Base-by-base conservation (phyloP, 2,113 vertebrate species). In the Phaetusa simplex region DNA sequence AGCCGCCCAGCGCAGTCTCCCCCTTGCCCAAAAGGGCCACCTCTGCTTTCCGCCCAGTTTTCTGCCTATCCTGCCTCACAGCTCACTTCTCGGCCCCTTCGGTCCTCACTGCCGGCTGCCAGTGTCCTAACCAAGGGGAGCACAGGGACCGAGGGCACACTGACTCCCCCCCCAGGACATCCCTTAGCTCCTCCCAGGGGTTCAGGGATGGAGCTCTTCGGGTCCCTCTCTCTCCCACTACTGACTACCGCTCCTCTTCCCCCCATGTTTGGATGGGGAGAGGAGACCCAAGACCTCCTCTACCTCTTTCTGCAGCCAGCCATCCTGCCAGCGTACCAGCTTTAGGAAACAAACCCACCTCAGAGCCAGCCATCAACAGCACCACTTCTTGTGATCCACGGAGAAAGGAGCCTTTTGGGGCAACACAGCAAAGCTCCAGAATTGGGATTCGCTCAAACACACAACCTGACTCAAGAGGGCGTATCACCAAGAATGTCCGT, bases 381-480 rank as follows among this genome's bases (percentile, higher is more conserved):
- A 53, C 18, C 0, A 1, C 6, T 61, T 26, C 53, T 26, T 9
- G 11, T 1, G 3, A 23, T 14, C 19, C n/a, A 8, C 4, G 3
- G 14, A 53, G 50, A 30, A 84, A 91, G 73, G 8, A 91, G 12
- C 27, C 34, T 58, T 50, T 36, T 19, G 52, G 17, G 34, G 7
- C 74, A 43, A 34, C 30, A 45, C 7, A 49, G 43, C 61, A 29
- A 66, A 15, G 71, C 18, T 70, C 34, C 62, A 42, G 64, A 12
- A 49, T 0, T 38, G 64, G 11, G 64, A 36, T 21, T 36, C 19
- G 12, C 38, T 61, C 50, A 17, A 18, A 45, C 34, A 32, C 8
- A 23, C 40, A 52, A 5, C 50, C 29, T 65, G 59, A 59, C 14
- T n/a, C 19, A 45, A 65, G 12, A 50, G 16, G 19, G 5, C 6